Percentiles rank a stretch among this genome's conserved stretches.
Conservation (phyloP, 2,888 invertebrate genomes). For the Adineta ricciae region DNA sequence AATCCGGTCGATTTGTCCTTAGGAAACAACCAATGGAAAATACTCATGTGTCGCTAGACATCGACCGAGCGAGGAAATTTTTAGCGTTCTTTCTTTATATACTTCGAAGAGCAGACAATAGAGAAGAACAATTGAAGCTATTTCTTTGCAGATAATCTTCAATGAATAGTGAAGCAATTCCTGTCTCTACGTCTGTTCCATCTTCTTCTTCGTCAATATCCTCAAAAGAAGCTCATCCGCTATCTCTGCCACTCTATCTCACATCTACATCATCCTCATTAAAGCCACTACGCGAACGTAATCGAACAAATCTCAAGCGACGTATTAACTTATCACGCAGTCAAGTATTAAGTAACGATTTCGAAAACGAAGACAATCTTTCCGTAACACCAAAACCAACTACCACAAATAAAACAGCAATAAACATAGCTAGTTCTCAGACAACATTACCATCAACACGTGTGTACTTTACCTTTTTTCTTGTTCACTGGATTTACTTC, state of each 20-base stretch:
- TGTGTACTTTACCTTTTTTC: not conserved
- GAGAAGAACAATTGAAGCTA: not conserved
- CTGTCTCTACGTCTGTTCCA: not conserved
- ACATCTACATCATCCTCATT: not conserved
- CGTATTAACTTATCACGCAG: not conserved
- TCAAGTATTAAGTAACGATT: not conserved
- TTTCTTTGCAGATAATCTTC: not conserved
- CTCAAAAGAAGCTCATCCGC: not conserved
- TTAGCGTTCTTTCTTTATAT: not conserved
- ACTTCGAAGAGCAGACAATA: not conserved
- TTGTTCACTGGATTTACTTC: not conserved
- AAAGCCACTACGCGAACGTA: not conserved
- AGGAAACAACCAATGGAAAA: not conserved
- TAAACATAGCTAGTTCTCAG: not conserved
- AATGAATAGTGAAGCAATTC: not conserved
- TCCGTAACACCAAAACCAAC: not conserved
- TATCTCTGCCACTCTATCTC: not conserved
- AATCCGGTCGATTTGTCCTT: not conserved
- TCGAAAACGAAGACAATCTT: slow-evolving; percentile 12
- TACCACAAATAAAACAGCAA: not conserved
- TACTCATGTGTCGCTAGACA: not conserved
- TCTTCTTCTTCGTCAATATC: not conserved
- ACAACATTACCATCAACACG: not conserved
- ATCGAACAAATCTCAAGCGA: slow-evolving; percentile 20
- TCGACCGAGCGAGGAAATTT: not conserved